Evolutionary conservation across 2,888 invertebrate species (phyloP).

Genomic region (Drosophila yooni): DNA sequence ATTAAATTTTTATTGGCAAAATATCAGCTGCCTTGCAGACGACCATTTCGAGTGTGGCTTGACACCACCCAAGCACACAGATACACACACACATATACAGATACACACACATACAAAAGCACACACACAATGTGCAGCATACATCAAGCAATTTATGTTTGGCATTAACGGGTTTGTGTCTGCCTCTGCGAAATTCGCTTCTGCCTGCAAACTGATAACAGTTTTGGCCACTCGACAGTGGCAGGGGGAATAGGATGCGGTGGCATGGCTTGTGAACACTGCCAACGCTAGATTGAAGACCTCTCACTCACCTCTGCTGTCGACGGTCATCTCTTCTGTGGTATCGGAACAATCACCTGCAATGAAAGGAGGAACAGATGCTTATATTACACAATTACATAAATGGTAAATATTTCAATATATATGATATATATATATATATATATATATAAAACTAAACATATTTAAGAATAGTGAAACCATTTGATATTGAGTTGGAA

Average conservation of each 20-base stretch:
- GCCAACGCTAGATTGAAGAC: slow-evolving; percentile 2
- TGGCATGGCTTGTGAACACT: not conserved
- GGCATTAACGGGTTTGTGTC: slow-evolving; percentile 74
- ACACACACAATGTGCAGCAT: slow-evolving; percentile 3
- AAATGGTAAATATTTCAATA: not conserved
- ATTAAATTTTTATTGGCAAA: slow-evolving; percentile 81
- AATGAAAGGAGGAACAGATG: slow-evolving; percentile 45
- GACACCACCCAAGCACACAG: slow-evolving; percentile 3
- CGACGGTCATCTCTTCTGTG: slow-evolving; percentile 85
- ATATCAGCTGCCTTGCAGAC: slow-evolving; percentile 62
- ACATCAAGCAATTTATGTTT: slow-evolving; percentile 64
- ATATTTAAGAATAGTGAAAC: not conserved
- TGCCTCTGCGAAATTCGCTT: slow-evolving; percentile 45
- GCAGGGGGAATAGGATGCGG: not conserved
- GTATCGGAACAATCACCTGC: slow-evolving; percentile 85
- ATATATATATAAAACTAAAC: not conserved
- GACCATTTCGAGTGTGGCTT: slow-evolving; percentile 28
- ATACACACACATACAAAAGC: slow-evolving; percentile 1
- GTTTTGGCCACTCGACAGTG: slow-evolving; percentile 34
- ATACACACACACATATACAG: slow-evolving; percentile 2
- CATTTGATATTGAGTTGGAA: not conserved
- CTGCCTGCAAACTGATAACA: slow-evolving; percentile 60
- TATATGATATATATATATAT: not conserved
- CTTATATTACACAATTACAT: not conserved
- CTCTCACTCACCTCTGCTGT: slow-evolving; percentile 83